These are phyloP conservation scores for Catostylus mosaicus DNA, from an alignment of 30 jellyfish, hydroid and myxozoan genomes.

Conservation along the genomic window DNA sequence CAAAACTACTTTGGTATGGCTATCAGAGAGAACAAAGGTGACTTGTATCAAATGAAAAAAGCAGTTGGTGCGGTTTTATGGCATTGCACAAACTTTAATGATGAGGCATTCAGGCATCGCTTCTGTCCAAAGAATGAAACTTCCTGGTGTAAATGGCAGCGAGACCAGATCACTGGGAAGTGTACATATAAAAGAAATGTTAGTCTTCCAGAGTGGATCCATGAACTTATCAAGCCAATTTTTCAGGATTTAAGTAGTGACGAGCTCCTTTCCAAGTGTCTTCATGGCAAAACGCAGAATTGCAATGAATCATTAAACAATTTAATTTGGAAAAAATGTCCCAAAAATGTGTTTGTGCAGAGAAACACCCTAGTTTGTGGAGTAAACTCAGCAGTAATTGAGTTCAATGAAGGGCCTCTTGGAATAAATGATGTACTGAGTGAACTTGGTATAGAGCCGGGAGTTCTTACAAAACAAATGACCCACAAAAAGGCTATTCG, in stretches of 20 bases:
- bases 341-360: no score
- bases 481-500: not conserved
- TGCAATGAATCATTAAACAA: slow-evolving; percentile 11
- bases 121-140: slow-evolving; percentile 45
- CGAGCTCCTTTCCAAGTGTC: slow-evolving; percentile 34
- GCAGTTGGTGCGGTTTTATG: slow-evolving; percentile 51
- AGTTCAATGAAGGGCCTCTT: slow-evolving; percentile 41
- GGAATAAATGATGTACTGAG: not conserved
- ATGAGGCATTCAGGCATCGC: slow-evolving; percentile 32
- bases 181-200: not conserved
- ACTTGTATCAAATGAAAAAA: slow-evolving; percentile 45
- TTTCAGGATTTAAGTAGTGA: slow-evolving; percentile 21
- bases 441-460: not conserved
- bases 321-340: no score
- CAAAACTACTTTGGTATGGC: slow-evolving; percentile 59
- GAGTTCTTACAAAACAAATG: not conserved
- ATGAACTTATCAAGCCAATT: slow-evolving; percentile 11
- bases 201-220: slow-evolving; percentile 49
- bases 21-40: slow-evolving; percentile 25
- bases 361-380: slow-evolving; percentile 9
- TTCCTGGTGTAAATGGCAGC: slow-evolving; percentile 57
- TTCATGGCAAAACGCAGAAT: slow-evolving; percentile 42
- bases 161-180: slow-evolving; percentile 30
- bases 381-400: slow-evolving; percentile 38
- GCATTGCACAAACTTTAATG: slow-evolving; percentile 49